Base-by-base conservation (phyloP, 1,140 invertebrate species). In the Sesamia nonagrioides region DNA sequence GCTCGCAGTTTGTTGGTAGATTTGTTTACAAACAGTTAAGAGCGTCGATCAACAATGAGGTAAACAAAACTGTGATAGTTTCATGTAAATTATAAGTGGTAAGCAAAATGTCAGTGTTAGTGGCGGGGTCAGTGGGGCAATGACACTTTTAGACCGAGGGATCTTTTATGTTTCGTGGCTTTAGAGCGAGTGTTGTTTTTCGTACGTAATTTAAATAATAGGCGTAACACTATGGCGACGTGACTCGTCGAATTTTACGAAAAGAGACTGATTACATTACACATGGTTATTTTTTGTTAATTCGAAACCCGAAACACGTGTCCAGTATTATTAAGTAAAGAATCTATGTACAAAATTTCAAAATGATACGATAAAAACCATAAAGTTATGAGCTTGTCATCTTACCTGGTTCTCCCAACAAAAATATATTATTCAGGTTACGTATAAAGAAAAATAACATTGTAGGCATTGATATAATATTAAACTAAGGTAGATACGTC, bases 161-260 rank as follows among this genome's bases (percentile, higher is more conserved):
- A 71, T 54, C 68, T 71, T 71, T 69, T 71, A 52, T 54, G 68
- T 54, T 40, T 54, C 40, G 33, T 48, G 68, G 27, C 5, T 54
- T 71, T 37, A 13, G 33, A 48, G n/a, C 18, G 4, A 35, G 6
- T n/a, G 17, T 35, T 71, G 33, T 37, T 71, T 71, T 71, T 54
- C 48, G 50, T n/a, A 17, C 21, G 18, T n/a, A 9, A 60, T 60
- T 66, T 66, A 42, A 42, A 66, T 21, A 37, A 42, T 45, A 33
- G 56, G 27, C 33, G 27, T 35, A 35, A 35, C 2, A 15, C 15
- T 13, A 11, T 15, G 13, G 13, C 11, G 15, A 50, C 45, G 45
- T 50, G 45, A 50, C 45, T 50, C 13, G 13, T 4, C 15, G 15
- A 6, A 50, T 50, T 50, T 50, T 50, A 50, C 15, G 45, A 3